These are phyloP conservation scores for Lithobius niger DNA, from an alignment of 1,140 invertebrate genomes.

Conservation along the genomic window DNA sequence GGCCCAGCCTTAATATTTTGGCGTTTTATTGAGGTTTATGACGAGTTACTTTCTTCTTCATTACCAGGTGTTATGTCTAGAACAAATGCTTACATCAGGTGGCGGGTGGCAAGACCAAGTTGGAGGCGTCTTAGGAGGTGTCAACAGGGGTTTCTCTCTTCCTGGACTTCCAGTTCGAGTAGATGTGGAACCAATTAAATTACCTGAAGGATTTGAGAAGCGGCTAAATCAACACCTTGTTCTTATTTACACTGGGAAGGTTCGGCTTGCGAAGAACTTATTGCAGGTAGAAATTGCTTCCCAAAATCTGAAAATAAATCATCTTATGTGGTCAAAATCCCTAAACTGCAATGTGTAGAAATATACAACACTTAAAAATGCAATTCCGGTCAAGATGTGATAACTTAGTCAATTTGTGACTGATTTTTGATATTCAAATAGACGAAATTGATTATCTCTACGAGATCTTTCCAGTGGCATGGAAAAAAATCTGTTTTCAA, in stretches of 20 bases:
- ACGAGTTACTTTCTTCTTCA: background rate
- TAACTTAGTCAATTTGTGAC: too few species aligned
- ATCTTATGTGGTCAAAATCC: background rate
- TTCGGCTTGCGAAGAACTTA: conserved; percentile 40
- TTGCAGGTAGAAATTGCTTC: too few species aligned
- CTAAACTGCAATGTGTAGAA: background rate
- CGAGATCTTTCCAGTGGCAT: too few species aligned
- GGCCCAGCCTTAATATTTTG: too few species aligned
- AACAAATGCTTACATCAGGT: conserved; percentile 40
- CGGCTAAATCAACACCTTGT: conserved; percentile 32
- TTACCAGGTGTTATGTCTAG: conserved; percentile 35
- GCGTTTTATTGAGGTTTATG: too few species aligned
- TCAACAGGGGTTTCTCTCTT: conserved; percentile 32
- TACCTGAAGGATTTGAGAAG: conserved; percentile 24
- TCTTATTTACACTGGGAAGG: conserved; percentile 40
- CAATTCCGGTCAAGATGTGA: too few species aligned
- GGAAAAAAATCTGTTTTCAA: background rate
- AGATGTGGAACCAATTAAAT: conserved; percentile 23
- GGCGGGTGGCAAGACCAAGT: conserved; percentile 46
- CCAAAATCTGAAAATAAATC: background rate
- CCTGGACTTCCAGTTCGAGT: conserved; percentile 31
- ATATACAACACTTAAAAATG: background rate
- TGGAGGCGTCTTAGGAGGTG: conserved; percentile 35
- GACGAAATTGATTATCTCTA: too few species aligned
- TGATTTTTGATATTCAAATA: conserved; percentile 3